phyloP scores from a whole-genome alignment of 2,797 vertebrate genomes.

The Dendrocincla fuliginosa region DNA sequence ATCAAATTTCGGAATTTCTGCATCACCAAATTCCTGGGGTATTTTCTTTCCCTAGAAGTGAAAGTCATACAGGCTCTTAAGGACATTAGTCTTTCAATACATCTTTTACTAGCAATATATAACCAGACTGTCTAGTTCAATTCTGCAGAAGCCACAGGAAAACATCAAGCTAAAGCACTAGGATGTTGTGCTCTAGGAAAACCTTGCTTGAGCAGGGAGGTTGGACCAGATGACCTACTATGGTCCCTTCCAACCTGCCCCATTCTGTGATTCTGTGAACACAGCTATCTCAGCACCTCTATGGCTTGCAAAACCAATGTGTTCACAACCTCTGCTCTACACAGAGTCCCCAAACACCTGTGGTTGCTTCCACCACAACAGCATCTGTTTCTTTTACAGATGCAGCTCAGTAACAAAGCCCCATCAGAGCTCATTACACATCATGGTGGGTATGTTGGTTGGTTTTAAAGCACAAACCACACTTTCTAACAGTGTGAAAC shows the following conservation, averaged over 20 bases:
- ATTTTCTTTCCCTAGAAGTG: conserved; percentile 85
- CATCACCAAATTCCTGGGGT: conserved; percentile 81
- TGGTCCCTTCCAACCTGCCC: not conserved
- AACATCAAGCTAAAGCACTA: not conserved
- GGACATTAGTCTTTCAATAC: not conserved
- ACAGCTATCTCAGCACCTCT: not conserved
- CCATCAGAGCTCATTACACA: not conserved
- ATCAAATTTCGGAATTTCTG: conserved; percentile 91
- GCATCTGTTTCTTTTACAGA: not conserved
- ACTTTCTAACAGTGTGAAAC: not conserved
- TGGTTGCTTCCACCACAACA: not conserved
- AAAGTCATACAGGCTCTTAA: conserved; percentile 35
- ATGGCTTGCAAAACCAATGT: not conserved
- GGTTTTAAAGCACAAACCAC: not conserved
- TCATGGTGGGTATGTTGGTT: not conserved
- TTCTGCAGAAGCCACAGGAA: not conserved
- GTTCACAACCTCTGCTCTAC: not conserved
- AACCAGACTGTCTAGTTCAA: not conserved
- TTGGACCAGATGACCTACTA: not conserved
- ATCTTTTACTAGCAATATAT: not conserved
- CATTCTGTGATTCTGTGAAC: not conserved
- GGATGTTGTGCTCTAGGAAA: not conserved
- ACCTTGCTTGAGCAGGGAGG: not conserved
- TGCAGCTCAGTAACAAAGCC: not conserved
- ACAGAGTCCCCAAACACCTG: not conserved